A percentile compares a stretch with the other conserved stretches of the same genome.
Conservation (phyloP, 2,797 vertebrate genomes). For the Spondyliosoma cantharus region DNA sequence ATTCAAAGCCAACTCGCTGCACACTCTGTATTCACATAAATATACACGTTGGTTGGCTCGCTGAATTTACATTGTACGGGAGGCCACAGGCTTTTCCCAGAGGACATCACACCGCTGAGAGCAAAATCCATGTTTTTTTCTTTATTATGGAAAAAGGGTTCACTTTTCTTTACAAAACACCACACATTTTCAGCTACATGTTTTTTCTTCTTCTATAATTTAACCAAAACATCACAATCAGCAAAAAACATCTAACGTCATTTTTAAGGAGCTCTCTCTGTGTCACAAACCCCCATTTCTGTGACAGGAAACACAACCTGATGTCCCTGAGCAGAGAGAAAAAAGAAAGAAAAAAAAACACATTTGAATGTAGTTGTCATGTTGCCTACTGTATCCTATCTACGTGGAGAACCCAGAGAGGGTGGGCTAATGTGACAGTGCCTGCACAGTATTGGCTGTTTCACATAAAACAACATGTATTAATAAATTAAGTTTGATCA, state of each 20-base stretch:
- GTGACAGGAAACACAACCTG: conserved; percentile 85
- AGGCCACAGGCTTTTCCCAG: background rate
- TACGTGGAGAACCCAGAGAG: conserved; percentile 32
- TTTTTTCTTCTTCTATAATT: conserved; percentile 88
- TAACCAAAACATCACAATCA: conserved; percentile 89
- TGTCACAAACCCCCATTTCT: conserved; percentile 87
- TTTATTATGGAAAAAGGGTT: conserved; percentile 67
- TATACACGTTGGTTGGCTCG: background rate
- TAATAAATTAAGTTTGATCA: conserved; percentile 79
- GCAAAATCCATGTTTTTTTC: conserved; percentile 61
- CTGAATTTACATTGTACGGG: background rate
- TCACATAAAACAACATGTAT: conserved; percentile 64
- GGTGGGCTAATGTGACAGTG: conserved; percentile 32
- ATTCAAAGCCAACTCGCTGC: background rate
- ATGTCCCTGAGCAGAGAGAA: conserved; percentile 95
- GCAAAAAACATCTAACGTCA: conserved; percentile 85
- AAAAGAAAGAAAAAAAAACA: conserved; percentile 54
- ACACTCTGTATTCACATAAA: background rate
- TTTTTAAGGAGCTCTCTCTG: conserved; percentile 90
- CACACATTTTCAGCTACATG: conserved; percentile 89
- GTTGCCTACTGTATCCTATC: conserved; percentile 36
- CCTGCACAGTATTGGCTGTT: conserved; percentile 67
- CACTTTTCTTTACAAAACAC: conserved; percentile 88
- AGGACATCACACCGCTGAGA: conserved; percentile 21
- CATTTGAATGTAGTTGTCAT: conserved; percentile 18